A percentile compares a stretch with the other conserved stretches of the same genome.
These are phyloP conservation scores for Apogon talboti DNA, from an alignment of 2,797 vertebrate genomes.

Conservation along the genomic window DNA sequence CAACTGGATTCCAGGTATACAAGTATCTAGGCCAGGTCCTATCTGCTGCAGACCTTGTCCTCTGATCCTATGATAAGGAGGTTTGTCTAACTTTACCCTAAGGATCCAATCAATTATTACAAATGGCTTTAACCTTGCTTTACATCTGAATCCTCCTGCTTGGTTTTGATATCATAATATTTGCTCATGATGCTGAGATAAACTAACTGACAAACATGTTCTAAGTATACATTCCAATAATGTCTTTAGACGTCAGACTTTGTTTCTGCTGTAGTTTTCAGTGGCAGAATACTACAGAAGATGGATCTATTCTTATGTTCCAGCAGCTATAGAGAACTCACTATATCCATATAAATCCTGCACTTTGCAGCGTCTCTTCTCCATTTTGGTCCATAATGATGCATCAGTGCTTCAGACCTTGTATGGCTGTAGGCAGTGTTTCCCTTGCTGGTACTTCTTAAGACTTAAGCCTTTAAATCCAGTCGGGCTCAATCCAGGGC, in stretches of 20 bases:
- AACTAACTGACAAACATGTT: background rate
- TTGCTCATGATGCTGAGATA: background rate
- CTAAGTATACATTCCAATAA: too few relatives aligned
- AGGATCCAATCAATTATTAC: background rate
- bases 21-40: background rate
- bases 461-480: constrained; percentile 71
- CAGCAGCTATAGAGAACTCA: too few relatives aligned
- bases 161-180: background rate
- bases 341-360: too few relatives aligned
- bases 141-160: background rate
- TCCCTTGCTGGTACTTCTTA: constrained; percentile 55
- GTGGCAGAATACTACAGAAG: too few relatives aligned
- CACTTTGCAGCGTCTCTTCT: too few relatives aligned
- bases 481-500: constrained; percentile 48
- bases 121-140: background rate
- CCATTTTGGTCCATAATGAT: constrained; percentile 42
- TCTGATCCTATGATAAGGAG: background rate
- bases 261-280: too few relatives aligned
- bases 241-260: too few relatives aligned
- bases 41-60: background rate
- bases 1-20: background rate
- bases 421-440: constrained; percentile 55
- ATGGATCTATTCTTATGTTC: too few relatives aligned
- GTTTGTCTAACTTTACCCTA: background rate
- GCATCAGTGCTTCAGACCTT: constrained; percentile 60